These are phyloP conservation scores for Trichopoda pennipes DNA, from an alignment of 2,888 invertebrate species.

Conservation along the genomic window DNA sequence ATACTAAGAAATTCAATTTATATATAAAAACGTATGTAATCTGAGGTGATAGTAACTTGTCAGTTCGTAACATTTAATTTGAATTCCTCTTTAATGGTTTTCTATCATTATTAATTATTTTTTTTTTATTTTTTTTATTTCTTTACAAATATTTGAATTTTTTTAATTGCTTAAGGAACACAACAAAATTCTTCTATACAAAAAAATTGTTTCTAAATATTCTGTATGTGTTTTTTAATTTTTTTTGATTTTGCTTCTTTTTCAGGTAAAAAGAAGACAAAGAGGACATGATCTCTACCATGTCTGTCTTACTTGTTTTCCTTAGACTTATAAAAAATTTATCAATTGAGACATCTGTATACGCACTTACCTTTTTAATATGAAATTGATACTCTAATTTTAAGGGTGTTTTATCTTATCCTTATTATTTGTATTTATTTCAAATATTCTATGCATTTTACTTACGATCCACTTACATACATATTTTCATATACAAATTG, in stretches of 20 bases:
- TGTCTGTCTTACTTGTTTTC: neutral
- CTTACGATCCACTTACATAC: conserved; percentile 32
- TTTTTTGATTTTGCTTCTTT: neutral
- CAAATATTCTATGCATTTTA: neutral
- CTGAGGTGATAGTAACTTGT: too few relatives aligned
- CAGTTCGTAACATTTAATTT: too few relatives aligned
- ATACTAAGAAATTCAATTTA: neutral
- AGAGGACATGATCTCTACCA: neutral
- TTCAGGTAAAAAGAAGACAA: neutral
- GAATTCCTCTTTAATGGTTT: too few relatives aligned
- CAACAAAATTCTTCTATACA: too few relatives aligned
- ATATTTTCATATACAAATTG: neutral
- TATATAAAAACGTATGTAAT: too few relatives aligned
- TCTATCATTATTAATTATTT: too few relatives aligned
- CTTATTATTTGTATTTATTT: neutral
- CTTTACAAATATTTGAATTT: too few relatives aligned
- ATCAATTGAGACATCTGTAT: conserved; percentile 48
- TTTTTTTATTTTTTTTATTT: too few relatives aligned
- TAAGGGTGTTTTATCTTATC: conserved; percentile 48
- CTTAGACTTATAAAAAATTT: conserved; percentile 13
- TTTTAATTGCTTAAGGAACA: too few relatives aligned
- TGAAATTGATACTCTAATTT: conserved; percentile 21
- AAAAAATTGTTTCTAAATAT: too few relatives aligned
- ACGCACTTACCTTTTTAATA: neutral
- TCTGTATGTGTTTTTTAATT: too few relatives aligned